Evolutionary conservation across 2,113 vertebrate genomes (phyloP).

Genomic region (Phoxinus phoxinus): DNA sequence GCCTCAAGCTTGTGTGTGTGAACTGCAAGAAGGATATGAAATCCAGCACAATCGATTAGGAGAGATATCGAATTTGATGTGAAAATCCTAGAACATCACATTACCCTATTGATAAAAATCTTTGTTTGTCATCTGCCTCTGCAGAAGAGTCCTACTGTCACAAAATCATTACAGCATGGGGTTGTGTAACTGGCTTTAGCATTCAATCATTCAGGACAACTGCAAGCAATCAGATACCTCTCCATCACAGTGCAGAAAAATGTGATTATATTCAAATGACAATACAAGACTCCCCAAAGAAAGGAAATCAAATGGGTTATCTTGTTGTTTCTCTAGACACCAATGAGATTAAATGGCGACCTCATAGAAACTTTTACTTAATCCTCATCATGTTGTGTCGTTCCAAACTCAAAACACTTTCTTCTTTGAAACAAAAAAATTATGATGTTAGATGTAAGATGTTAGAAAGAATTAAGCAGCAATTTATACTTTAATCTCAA

Average conservation of each 20-base stretch:
- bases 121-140: slow-evolving; percentile 24
- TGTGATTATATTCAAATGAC: slow-evolving; percentile 17
- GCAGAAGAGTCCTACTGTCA: slow-evolving; percentile 26
- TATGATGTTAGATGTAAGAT: no score
- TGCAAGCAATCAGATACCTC: slow-evolving; percentile 26
- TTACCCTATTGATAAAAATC: slow-evolving; percentile 34
- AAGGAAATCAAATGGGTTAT: neutral
- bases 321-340: neutral
- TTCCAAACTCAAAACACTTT: neutral
- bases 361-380: neutral
- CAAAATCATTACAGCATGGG: slow-evolving; percentile 32
- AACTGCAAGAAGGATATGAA: slow-evolving; percentile 34
- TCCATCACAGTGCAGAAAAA: neutral
- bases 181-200: slow-evolving; percentile 3
- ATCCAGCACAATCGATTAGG: slow-evolving; percentile 29
- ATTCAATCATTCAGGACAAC: slow-evolving; percentile 34
- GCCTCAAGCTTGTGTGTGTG: slow-evolving; percentile 11
- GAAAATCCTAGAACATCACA: slow-evolving; percentile 31
- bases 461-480: neutral
- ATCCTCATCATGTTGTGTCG: neutral
- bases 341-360: neutral
- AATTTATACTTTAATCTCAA: neutral
- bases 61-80: slow-evolving; percentile 34
- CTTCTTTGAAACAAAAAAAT: neutral
- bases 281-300: neutral